Conservation (phyloP, 2,113 vertebrate genomes). For the Tychaedon coryphoeus region DNA sequence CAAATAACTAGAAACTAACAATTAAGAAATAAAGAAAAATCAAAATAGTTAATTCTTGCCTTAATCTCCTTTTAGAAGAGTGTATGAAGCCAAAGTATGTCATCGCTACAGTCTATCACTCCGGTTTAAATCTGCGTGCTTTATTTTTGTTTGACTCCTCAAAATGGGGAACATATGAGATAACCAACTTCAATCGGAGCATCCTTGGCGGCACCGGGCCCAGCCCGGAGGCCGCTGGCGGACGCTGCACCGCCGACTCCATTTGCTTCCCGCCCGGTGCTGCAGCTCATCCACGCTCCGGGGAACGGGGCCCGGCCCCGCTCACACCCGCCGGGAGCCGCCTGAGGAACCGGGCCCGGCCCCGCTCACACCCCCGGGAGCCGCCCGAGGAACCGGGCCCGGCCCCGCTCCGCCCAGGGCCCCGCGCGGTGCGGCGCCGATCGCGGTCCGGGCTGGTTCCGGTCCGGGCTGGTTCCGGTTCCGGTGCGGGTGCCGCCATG, state of each 20-base stretch:
- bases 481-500: background rate
- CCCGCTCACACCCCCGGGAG: background rate
- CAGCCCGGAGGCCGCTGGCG: too few relatives aligned
- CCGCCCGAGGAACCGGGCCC: too few relatives aligned
- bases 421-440: background rate
- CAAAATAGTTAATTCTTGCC: background rate
- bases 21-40: background rate
- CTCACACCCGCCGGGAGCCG: background rate
- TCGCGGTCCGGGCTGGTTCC: background rate
- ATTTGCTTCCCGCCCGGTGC: fast-evolving
- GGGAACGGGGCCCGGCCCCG: too few relatives aligned
- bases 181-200: background rate
- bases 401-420: background rate
- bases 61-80: background rate
- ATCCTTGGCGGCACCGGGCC: background rate
- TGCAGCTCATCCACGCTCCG: fast-evolving
- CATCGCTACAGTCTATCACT: too few relatives aligned
- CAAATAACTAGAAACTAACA: background rate
- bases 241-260: fast-evolving
- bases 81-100: fast-evolving
- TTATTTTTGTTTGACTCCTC: background rate
- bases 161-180: background rate
- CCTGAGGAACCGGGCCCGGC: too few relatives aligned
- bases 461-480: background rate
- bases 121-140: background rate